phyloP scores from a whole-genome alignment of 2,797 vertebrate species.

The Macrochelys suwanniensis region DNA sequence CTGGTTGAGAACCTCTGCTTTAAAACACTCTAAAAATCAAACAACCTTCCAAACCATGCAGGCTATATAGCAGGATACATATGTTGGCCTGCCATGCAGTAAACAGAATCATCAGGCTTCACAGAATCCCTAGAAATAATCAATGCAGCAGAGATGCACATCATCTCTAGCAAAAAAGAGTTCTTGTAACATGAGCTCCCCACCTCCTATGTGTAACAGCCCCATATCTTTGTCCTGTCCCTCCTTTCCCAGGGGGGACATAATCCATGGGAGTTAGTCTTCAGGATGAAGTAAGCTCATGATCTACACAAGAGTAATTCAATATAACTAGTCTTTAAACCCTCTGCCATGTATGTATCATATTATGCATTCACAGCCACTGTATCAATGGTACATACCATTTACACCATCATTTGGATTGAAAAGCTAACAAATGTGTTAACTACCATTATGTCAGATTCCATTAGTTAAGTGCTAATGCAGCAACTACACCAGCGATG shows the following conservation, averaged over 20 bases:
- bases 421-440: too few species aligned
- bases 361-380: not conserved
- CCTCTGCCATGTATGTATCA: not conserved
- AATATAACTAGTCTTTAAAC: not conserved
- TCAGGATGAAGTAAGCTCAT: not conserved
- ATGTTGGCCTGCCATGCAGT: not conserved
- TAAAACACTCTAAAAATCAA: not conserved
- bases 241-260: not conserved
- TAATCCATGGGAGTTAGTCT: not conserved
- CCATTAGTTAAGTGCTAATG: not conserved
- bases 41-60: not conserved
- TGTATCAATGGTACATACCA: not conserved
- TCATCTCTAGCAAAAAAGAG: not conserved
- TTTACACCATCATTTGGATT: not conserved
- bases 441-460: not conserved
- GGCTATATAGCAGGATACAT: not conserved
- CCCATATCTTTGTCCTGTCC: not conserved
- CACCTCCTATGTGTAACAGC: too few species aligned
- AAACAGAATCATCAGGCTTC: not conserved
- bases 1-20: not conserved
- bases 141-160: not conserved
- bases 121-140: not conserved
- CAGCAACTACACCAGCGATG: not conserved
- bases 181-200: not conserved
- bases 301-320: not conserved